These are phyloP conservation scores for Eupeodes luniger DNA, from an alignment of 2,888 invertebrate species.

Conservation along the genomic window DNA sequence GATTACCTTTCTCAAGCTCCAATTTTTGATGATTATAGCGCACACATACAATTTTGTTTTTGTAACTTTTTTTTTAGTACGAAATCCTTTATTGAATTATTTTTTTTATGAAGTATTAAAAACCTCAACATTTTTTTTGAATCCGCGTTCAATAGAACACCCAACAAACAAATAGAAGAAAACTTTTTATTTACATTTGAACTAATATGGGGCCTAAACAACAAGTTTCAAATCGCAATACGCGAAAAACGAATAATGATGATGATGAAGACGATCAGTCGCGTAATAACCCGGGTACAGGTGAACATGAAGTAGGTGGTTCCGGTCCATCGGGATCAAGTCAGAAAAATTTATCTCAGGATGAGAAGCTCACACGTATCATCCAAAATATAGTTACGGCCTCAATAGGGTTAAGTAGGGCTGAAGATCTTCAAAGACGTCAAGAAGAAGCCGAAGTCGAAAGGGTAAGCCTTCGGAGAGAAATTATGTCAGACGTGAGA, in stretches of 20 bases:
- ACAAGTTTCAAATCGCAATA: not conserved
- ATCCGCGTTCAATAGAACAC: too few species aligned
- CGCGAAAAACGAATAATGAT: not conserved
- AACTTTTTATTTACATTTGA: too few species aligned
- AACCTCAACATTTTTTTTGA: too few species aligned
- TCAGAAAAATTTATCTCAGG: not conserved
- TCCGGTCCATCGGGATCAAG: not conserved
- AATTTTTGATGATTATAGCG: not conserved
- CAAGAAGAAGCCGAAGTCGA: not conserved
- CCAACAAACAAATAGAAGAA: too few species aligned
- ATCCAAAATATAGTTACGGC: constrained; percentile 1
- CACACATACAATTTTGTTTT: not conserved
- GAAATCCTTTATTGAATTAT: too few species aligned
- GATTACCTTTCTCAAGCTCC: not conserved
- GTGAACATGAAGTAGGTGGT: not conserved
- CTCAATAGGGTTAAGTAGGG: constrained; percentile 7
- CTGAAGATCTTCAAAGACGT: constrained; percentile 2
- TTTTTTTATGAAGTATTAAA: too few species aligned
- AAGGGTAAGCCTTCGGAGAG: not conserved
- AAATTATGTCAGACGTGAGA: constrained; percentile 2
- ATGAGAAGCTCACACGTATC: constrained; percentile 5
- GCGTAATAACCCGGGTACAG: constrained; percentile 6
- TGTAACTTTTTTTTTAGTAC: not conserved
- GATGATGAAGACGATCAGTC: not conserved
- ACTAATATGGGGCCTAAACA: too few species aligned